Evolutionary conservation across 2,113 vertebrate species (phyloP).

Genomic region (Caloenas nicobarica): DNA sequence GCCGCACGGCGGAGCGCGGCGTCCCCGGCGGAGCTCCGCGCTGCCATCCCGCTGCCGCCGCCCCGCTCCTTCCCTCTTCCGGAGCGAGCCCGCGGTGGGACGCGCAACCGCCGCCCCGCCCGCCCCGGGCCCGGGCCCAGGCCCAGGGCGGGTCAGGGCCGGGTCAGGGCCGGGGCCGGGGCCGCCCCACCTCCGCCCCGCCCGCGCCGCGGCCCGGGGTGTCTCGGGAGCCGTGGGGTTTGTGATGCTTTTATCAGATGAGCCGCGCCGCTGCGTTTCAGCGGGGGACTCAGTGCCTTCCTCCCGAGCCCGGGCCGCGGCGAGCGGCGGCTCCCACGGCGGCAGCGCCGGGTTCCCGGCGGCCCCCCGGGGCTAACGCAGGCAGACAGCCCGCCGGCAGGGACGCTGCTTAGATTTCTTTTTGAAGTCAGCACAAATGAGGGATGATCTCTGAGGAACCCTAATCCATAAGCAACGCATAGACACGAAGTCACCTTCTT

Average conservation of each 20-base stretch:
- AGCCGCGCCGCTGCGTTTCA: no score
- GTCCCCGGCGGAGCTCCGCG: not conserved
- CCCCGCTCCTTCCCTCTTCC: not conserved
- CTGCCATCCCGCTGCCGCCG: not conserved
- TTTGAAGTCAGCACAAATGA: not conserved
- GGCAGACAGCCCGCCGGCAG: no score
- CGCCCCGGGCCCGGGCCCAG: not conserved
- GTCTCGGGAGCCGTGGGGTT: no score
- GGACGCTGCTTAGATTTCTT: not conserved
- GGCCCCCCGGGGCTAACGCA: no score
- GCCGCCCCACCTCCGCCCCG: not conserved
- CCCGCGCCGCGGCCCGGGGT: no score
- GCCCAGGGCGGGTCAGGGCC: not conserved
- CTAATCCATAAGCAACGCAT: not conserved
- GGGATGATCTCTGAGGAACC: not conserved
- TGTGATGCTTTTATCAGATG: no score
- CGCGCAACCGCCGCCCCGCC: not conserved
- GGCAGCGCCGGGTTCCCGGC: no score
- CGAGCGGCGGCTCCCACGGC: no score
- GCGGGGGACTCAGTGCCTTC: no score
- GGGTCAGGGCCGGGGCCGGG: not conserved
- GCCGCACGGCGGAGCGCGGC: conserved; percentile 70
- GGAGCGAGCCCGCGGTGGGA: not conserved
- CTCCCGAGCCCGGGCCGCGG: no score
- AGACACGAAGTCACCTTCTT: not conserved